Evolutionary conservation across 2,113 vertebrate genomes (phyloP).

Genomic region (Mellivora capensis): DNA sequence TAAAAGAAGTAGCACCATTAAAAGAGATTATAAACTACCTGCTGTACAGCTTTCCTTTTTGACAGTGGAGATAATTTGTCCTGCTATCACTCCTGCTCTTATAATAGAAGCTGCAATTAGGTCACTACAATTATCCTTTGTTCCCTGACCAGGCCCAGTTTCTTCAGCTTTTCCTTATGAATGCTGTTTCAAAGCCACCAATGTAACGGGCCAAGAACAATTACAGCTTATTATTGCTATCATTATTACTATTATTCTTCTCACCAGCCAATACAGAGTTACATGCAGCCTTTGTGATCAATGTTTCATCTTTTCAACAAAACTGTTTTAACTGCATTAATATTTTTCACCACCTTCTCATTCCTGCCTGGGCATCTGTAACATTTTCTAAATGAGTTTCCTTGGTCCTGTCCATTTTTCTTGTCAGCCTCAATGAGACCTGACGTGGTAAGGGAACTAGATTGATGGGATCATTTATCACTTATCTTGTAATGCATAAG

Average conservation of each 20-base stretch:
- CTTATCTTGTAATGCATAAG: slow-evolving; percentile 17
- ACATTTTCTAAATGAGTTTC: slow-evolving; percentile 57
- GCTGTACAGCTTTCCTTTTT: slow-evolving; percentile 71
- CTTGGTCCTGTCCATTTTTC: slow-evolving; percentile 54
- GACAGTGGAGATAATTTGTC: slow-evolving; percentile 76
- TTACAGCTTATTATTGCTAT: slow-evolving; percentile 48
- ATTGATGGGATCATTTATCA: background rate
- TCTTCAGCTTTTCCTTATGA: slow-evolving; percentile 74
- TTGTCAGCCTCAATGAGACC: slow-evolving; percentile 52
- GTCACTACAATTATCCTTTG: slow-evolving; percentile 83
- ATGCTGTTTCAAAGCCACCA: slow-evolving; percentile 59
- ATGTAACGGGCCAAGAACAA: slow-evolving; percentile 63
- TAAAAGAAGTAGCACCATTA: slow-evolving; percentile 39
- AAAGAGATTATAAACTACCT: slow-evolving; percentile 60
- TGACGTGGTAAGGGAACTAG: slow-evolving; percentile 36
- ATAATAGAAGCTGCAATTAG: slow-evolving; percentile 82
- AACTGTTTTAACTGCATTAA: slow-evolving; percentile 74
- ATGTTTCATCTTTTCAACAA: slow-evolving; percentile 74
- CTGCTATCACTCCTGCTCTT: slow-evolving; percentile 78
- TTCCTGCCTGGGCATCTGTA: slow-evolving; percentile 54
- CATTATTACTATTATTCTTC: slow-evolving; percentile 18
- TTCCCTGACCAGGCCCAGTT: slow-evolving; percentile 67
- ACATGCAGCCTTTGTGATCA: slow-evolving; percentile 73
- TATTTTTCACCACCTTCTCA: slow-evolving; percentile 73
- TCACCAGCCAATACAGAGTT: slow-evolving; percentile 63